Evolutionary conservation across 2,888 invertebrate genomes (phyloP).

Genomic region (Pammene aurita): DNA sequence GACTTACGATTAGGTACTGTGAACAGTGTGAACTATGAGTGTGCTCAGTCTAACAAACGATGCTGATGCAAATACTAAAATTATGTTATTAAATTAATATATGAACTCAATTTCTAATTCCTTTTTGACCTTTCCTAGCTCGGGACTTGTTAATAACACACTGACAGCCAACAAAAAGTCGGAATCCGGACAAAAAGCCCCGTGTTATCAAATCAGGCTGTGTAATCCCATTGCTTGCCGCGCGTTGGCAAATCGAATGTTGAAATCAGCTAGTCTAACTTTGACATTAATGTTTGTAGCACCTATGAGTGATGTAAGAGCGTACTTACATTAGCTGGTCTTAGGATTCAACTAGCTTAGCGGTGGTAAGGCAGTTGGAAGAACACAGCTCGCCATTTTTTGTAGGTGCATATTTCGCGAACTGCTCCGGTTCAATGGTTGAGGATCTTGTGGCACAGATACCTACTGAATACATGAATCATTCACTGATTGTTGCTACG

Average conservation of each 20-base stretch:
- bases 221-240: neutral
- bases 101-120: slow-evolving; percentile 32
- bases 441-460: slow-evolving; percentile 38
- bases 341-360: neutral
- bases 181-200: slow-evolving; percentile 37
- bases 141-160: slow-evolving; percentile 36
- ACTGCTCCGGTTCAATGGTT: slow-evolving; percentile 28
- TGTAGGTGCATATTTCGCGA: slow-evolving; percentile 32
- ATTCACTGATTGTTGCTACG: slow-evolving; percentile 31
- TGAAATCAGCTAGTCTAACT: neutral
- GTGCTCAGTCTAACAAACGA: too few species aligned
- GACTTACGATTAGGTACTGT: too few species aligned
- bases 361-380: neutral
- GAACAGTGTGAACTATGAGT: too few species aligned
- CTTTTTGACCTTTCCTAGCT: slow-evolving; percentile 18
- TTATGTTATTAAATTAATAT: neutral
- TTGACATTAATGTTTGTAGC: neutral
- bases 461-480: slow-evolving; percentile 35
- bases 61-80: too few species aligned
- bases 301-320: too few species aligned
- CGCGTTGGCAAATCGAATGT: neutral
- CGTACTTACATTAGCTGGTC: neutral
- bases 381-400: slow-evolving; percentile 33
- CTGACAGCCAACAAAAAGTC: slow-evolving; percentile 33
- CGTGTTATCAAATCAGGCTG: slow-evolving; percentile 38